phyloP scores from a whole-genome alignment of 2,797 vertebrate species.

The Phrynocephalus forsythii region DNA sequence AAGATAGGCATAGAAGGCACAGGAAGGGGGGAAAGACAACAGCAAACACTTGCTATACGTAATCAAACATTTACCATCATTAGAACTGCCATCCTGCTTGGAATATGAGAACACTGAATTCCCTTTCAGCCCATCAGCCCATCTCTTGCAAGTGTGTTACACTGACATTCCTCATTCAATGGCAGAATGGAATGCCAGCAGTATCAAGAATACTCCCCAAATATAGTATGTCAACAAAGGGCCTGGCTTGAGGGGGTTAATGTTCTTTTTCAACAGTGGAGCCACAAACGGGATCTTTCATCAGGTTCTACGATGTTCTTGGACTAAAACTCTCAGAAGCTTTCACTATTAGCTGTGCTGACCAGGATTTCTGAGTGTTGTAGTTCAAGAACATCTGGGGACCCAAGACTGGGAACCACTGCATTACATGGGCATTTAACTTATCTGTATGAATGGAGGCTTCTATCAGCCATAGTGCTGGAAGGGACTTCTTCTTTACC shows the following conservation, averaged over 20 bases:
- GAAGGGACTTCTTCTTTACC: no score
- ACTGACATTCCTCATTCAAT: constrained; percentile 9
- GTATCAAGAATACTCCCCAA: constrained; percentile 8
- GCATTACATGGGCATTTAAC: no score
- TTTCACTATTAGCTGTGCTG: no score
- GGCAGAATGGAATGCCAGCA: not conserved
- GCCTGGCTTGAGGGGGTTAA: no score
- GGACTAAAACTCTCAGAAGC: no score
- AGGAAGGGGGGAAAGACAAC: constrained; percentile 6
- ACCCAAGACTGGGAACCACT: no score
- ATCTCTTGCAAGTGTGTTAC: not conserved
- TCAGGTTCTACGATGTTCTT: no score
- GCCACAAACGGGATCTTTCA: not conserved
- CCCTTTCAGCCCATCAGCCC: constrained; percentile 23
- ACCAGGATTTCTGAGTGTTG: no score
- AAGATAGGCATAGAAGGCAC: constrained; percentile 10
- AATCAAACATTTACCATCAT: constrained; percentile 22
- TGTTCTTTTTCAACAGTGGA: not conserved
- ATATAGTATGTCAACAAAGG: not conserved
- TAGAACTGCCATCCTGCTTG: constrained; percentile 12
- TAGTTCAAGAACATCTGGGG: no score
- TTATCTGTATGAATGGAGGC: no score
- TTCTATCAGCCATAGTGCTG: no score
- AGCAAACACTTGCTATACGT: constrained; percentile 28
- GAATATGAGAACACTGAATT: not conserved